A percentile compares a stretch with the other conserved stretches of the same genome.
Conservation (phyloP, 2,888 invertebrate species). For the Balanococcus diminutus region DNA sequence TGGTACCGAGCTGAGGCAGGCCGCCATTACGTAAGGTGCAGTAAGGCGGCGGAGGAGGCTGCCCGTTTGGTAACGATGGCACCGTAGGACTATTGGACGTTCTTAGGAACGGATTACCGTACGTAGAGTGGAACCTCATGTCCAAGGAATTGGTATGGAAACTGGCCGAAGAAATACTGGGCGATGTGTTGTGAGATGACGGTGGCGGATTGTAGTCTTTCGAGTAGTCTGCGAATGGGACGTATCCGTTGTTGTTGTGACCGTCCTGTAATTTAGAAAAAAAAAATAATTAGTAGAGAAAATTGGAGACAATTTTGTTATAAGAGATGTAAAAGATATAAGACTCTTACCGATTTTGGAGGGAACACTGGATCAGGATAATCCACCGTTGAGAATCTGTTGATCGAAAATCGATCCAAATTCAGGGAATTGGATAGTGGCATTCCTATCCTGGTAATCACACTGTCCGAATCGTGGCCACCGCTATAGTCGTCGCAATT, state of each 20-base stretch:
- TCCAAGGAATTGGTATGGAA: conserved; percentile 68
- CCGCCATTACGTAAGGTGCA: conserved; percentile 62
- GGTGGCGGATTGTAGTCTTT: conserved; percentile 88
- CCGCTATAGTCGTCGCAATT: conserved; percentile 64
- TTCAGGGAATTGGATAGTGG: conserved; percentile 80
- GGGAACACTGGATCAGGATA: conserved; percentile 80
- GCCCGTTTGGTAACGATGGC: conserved; percentile 73
- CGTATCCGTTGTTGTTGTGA: conserved; percentile 83
- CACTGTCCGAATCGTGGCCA: conserved; percentile 68
- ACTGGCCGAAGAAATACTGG: conserved; percentile 59
- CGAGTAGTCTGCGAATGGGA: conserved; percentile 86
- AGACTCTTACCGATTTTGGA: conserved; percentile 69
- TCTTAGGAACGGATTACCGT: conserved; percentile 85
- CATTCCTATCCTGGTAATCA: conserved; percentile 67
- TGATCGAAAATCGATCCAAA: conserved; percentile 61
- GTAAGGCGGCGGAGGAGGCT: conserved; percentile 58
- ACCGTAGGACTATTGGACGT: conserved; percentile 76
- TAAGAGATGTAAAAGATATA: too few relatives aligned
- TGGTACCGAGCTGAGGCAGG: conserved; percentile 64
- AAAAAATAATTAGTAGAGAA: not conserved
- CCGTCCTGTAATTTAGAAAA: conserved; percentile 71
- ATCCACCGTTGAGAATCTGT: conserved; percentile 75
- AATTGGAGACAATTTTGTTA: not conserved
- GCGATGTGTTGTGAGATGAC: conserved; percentile 59
- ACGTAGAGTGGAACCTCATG: conserved; percentile 85